Evolutionary conservation across 2,113 vertebrate genomes (phyloP).

Genomic region (Melanerpes formicivorus): DNA sequence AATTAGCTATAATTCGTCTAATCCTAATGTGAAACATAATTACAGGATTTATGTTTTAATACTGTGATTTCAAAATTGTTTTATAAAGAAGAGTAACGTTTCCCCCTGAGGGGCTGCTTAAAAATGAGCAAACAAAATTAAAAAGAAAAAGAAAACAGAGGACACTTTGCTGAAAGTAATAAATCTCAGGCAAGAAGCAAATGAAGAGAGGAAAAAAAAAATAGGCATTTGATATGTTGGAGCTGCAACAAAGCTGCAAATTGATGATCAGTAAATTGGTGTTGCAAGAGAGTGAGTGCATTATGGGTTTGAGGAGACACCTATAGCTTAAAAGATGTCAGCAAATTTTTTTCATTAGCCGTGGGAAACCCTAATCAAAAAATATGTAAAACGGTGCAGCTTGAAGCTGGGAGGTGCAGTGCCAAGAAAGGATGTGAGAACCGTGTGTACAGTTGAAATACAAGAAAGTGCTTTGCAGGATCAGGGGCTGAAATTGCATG

Average conservation of each 20-base stretch:
- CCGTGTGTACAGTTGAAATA: neutral
- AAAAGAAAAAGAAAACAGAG: neutral
- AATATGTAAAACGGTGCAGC: neutral
- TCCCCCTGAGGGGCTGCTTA: neutral
- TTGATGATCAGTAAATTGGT: conserved; percentile 52
- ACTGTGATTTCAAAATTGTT: conserved; percentile 5
- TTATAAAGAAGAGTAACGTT: neutral
- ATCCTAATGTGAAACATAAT: conserved; percentile 50
- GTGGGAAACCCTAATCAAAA: neutral
- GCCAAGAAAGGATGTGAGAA: neutral
- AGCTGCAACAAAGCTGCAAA: conserved; percentile 57
- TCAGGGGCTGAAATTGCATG: neutral
- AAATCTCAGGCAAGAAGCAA: conserved; percentile 24
- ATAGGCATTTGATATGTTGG: neutral
- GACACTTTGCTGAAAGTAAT: conserved; percentile 28
- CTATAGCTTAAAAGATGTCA: conserved; percentile 41
- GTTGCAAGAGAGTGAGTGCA: neutral
- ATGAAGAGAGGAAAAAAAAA: neutral
- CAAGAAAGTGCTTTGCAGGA: neutral
- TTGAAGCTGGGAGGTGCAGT: neutral
- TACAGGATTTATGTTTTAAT: conserved; percentile 55
- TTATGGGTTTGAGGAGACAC: conserved; percentile 17
- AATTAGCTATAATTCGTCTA: conserved; percentile 49
- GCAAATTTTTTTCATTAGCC: conserved; percentile 15
- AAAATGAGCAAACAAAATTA: conserved; percentile 16